A percentile compares a stretch with the other conserved stretches of the same genome.
Conservation (phyloP, 2,888 invertebrate species). For the Dusona sp. region DNA sequence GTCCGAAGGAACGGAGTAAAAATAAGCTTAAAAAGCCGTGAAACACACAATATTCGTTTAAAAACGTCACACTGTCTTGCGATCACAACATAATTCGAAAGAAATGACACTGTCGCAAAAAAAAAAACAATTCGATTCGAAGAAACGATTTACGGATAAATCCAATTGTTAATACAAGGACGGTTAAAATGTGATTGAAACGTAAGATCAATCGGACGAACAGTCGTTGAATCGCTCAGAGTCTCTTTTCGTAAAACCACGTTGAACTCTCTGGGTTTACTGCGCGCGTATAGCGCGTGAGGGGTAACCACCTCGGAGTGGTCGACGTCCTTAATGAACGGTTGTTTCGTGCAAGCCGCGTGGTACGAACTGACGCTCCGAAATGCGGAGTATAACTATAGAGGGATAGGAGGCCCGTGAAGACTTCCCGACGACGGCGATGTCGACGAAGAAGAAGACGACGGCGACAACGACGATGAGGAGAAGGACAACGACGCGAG, state of each 20-base stretch:
- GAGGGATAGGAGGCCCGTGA: constrained; percentile 67
- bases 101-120: neutral
- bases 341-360: constrained; percentile 83
- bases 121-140: neutral
- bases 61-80: constrained; percentile 36
- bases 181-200: neutral
- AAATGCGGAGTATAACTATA: constrained; percentile 80
- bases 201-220: constrained; percentile 5
- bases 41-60: constrained; percentile 3
- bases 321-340: constrained; percentile 79
- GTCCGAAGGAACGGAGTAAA: neutral
- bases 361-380: constrained; percentile 83
- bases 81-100: neutral
- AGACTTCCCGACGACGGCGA: constrained; percentile 47
- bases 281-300: constrained; percentile 48
- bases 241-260: constrained; percentile 37
- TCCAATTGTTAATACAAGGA: neutral
- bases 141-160: constrained; percentile 1
- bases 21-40: neutral
- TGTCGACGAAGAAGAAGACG: constrained; percentile 40
- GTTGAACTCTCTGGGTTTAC: constrained; percentile 53
- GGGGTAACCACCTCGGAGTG: constrained; percentile 71
- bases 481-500: constrained; percentile 38
- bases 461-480: constrained; percentile 25
- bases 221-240: neutral